These are phyloP conservation scores for Syncerus caffer DNA, from an alignment of 2,797 vertebrate species.

Conservation along the genomic window DNA sequence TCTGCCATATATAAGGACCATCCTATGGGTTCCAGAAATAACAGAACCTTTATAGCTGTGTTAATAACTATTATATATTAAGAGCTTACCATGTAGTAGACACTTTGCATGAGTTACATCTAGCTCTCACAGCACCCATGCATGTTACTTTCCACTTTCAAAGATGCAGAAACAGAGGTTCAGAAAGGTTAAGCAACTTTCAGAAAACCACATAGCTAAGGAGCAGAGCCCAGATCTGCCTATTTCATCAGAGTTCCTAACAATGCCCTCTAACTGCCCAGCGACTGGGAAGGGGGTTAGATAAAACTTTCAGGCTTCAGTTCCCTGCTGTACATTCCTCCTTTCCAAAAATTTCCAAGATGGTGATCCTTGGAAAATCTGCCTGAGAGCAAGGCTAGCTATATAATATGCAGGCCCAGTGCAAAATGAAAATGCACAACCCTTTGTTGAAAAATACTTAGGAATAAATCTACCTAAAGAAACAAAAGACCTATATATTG, in stretches of 20 bases:
- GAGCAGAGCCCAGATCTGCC: neutral
- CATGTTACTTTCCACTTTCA: neutral
- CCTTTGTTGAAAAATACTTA: neutral
- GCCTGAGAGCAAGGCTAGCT: neutral
- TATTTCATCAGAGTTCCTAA: neutral
- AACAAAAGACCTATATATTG: neutral
- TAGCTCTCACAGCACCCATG: neutral
- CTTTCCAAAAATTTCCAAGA: conserved; percentile 8
- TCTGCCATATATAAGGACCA: neutral
- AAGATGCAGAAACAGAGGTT: neutral
- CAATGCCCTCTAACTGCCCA: neutral
- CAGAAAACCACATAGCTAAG: neutral
- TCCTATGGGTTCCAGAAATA: neutral
- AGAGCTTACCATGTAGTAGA: neutral
- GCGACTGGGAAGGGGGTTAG: neutral
- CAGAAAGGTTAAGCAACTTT: neutral
- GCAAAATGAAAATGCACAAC: neutral
- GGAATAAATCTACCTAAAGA: neutral
- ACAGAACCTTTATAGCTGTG: neutral
- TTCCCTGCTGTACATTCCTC: neutral
- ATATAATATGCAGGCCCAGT: neutral
- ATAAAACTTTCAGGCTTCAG: neutral
- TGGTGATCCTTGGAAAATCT: neutral
- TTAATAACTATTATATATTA: neutral
- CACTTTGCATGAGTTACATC: neutral